Conservation (phyloP, 2,888 invertebrate genomes). For the Sisyra terminalis region DNA sequence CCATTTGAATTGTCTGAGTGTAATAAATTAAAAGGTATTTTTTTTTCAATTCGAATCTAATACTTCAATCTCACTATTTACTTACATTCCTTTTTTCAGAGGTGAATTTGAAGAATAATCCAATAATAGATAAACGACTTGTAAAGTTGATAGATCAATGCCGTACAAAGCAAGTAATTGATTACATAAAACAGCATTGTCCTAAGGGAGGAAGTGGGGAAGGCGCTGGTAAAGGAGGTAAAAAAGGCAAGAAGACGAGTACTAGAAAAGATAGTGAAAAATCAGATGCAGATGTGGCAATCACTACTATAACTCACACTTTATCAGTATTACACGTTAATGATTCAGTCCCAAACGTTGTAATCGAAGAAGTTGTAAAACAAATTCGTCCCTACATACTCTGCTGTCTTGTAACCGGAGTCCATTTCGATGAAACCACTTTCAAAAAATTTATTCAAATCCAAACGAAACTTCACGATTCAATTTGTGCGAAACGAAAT, state of each 20-base stretch:
- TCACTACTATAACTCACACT: constrained; percentile 20
- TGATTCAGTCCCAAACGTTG: constrained; percentile 32
- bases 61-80: neutral
- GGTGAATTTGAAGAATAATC: constrained; percentile 56
- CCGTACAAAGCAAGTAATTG: constrained; percentile 55
- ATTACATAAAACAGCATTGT: constrained; percentile 56
- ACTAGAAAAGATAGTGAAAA: constrained; percentile 21
- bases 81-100: constrained; percentile 29
- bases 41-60: neutral
- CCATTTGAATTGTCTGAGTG: constrained; percentile 55
- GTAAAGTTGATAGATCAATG: constrained; percentile 60
- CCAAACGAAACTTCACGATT: constrained; percentile 62
- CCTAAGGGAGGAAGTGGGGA: constrained; percentile 23
- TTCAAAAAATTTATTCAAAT: constrained; percentile 64
- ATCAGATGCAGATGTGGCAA: constrained; percentile 12
- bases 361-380: constrained; percentile 37
- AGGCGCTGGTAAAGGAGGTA: constrained; percentile 15
- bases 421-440: constrained; percentile 41
- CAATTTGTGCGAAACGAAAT: constrained; percentile 60
- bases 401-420: constrained; percentile 49
- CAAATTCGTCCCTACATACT: constrained; percentile 51
- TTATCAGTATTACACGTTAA: constrained; percentile 21
- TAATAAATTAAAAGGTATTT: constrained; percentile 50
- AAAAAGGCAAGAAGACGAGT: constrained; percentile 22
- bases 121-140: constrained; percentile 52